Percentiles rank a stretch among this genome's conserved stretches.
Evolutionary conservation across 2,797 vertebrate genomes (phyloP).

Genomic region (Coregonus sp.): DNA sequence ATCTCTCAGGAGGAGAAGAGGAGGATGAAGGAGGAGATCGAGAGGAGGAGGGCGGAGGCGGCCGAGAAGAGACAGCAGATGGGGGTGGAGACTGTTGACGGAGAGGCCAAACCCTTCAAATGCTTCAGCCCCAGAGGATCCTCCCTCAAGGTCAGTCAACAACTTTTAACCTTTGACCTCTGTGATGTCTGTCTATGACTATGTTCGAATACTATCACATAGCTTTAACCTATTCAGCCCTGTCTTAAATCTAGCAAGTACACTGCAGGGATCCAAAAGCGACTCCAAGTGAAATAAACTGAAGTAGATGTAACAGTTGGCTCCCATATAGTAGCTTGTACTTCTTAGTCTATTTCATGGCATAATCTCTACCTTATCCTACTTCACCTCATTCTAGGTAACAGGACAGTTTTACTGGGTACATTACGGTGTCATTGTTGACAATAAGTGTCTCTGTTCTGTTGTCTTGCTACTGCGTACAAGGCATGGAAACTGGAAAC

Average conservation of each 20-base stretch:
- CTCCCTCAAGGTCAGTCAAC: conserved; percentile 86
- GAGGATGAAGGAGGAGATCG: conserved; percentile 97
- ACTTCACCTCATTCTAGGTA: neutral
- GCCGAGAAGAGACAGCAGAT: conserved; percentile 95
- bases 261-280: neutral
- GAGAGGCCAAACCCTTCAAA: conserved; percentile 89
- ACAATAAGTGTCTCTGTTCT: too few relatives aligned
- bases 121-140: conserved; percentile 93
- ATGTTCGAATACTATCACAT: neutral
- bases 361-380: neutral
- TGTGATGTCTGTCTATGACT: neutral
- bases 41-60: conserved; percentile 93
- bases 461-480: neutral
- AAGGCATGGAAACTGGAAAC: neutral
- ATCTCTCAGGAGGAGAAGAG: conserved; percentile 89
- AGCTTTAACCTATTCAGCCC: neutral
- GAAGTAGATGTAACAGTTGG: neutral
- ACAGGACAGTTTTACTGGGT: too few relatives aligned
- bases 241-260: neutral
- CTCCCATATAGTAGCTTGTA: too few relatives aligned
- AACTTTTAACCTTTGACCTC: conserved; percentile 20
- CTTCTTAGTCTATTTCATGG: neutral
- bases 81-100: conserved; percentile 79
- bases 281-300: neutral
- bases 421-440: too few relatives aligned